Base-by-base conservation (phyloP, 2,113 vertebrate species). In the Thryonomys swinderianus region DNA sequence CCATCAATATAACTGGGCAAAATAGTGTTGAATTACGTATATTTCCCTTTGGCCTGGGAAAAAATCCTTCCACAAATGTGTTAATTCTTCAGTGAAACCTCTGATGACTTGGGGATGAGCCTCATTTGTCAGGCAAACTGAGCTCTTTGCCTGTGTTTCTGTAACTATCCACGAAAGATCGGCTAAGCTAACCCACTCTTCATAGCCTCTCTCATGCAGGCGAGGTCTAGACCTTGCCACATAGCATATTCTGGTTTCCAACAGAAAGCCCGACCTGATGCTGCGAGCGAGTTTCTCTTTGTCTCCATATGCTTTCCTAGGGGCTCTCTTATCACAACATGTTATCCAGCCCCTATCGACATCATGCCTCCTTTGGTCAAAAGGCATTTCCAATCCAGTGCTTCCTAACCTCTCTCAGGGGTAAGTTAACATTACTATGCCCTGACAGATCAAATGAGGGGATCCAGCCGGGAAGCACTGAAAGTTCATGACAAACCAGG, bases 301-400 rank as follows among this genome's bases (percentile, higher is more conserved):
- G 91, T 96, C 73, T 96, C 94, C 88, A 64, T 92, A 88, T 90
- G 94, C 91, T 95, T 85, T 94, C 96, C 96, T 57, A 84, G 88
- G 88, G 96, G 96, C 85, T 53, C 3, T 53, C 73, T 95, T 85
- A 83, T 96, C 97, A 94, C 76, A 93, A 16, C 85, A 62, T 25
- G 93, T 90, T 94, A 94, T 20, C 9, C 86, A 96, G 93, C 80
- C 92, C 95, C 0, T 90, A 88, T 93, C 96, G 95, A 95, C 96
- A 94, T 95, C 94, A 83, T 0, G 45, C 92, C 91, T 94, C 90
- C 84, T 96, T 92, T 91, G 85, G 88, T 95, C 91, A 93, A 69
- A 86, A 94, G 51, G n/a, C 88, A 51, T 96, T 96, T 97, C 95
- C 96, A 94, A 96, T 69, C 94, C 96, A 97, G 20, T 95, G 97